Conservation (phyloP, 2,888 invertebrate species). For the Polydrusus pterygomalis region DNA sequence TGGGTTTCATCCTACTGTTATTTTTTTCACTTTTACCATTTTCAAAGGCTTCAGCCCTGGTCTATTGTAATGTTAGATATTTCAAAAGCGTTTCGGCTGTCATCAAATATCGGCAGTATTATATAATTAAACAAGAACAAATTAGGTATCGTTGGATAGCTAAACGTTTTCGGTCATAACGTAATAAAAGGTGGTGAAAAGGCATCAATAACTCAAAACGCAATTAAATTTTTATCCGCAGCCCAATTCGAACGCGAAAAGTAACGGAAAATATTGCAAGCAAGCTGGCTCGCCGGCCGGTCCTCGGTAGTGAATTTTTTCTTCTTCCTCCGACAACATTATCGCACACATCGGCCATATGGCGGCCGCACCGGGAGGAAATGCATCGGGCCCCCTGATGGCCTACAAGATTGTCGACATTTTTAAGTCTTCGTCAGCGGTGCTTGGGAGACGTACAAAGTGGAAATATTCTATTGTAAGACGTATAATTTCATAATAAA, state of each 20-base stretch:
- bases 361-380: conserved; percentile 35
- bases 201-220: too few species aligned
- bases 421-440: conserved; percentile 21
- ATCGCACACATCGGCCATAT: conserved; percentile 46
- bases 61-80: too few species aligned
- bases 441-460: background rate
- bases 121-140: too few species aligned
- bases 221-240: background rate
- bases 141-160: too few species aligned
- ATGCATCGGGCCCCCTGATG: conserved; percentile 26
- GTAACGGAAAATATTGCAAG: conserved; percentile 41
- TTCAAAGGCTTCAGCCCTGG: too few species aligned
- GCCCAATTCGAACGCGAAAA: conserved; percentile 11
- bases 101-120: too few species aligned
- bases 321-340: conserved; percentile 35
- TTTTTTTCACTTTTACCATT: too few species aligned
- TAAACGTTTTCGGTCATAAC: too few species aligned
- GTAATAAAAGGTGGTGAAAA: too few species aligned
- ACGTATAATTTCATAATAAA: too few species aligned
- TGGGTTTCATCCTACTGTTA: too few species aligned
- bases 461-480: background rate
- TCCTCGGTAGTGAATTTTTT: conserved; percentile 36
- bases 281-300: conserved; percentile 43
- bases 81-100: too few species aligned
- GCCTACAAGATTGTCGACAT: conserved; percentile 19